Base-by-base conservation (phyloP, 2,888 invertebrate genomes). In the Aleiodes alternator region DNA sequence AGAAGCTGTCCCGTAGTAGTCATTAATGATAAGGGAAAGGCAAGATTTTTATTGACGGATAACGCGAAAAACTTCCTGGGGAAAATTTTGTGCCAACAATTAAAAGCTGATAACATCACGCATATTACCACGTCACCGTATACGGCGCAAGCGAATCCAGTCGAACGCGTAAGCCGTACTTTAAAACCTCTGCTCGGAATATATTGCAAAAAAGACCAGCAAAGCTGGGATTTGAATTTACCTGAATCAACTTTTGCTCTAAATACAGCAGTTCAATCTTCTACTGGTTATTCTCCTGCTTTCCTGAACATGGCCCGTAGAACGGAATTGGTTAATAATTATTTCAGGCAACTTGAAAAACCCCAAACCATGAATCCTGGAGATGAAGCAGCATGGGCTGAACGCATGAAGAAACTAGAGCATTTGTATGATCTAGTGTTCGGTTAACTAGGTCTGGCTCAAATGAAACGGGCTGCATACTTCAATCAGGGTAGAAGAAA, bases 141-240 rank as follows among this genome's bases (percentile, higher is more conserved):
- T 8, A 51, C 51, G 51, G 29, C 56, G 5, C 56, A 70, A n/a
- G 43, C 57, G 0, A 56, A 70, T 38, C 56, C 56, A 1, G 56
- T 70, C 4, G 70, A 70, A 16, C 31, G 70, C 5, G 70, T 70
- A 12, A 70, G 56, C n/a, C 48, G 56, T 0, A 70, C 56, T 5
- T 9, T 70, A 6, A 43, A 38, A 38, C 55, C 55, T 8, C n/a
- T 70, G 34, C 12, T 56, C 0, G 34, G 56, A 4, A 38, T 56
- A 0, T 70, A 56, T 38, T 12, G 53, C 11, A 56, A 56, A 56
- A 7, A 55, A 12, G n/a, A 55, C 14, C 69, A 69, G 1, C 31
- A 55, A n/a, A 34, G 34, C 6, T 69, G 69, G 69, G 56, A 70
- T 1, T 5, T 6, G 3, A 1, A 0, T 1, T 1, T 70, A 1